These are phyloP conservation scores for Brachyhypopomus occidentalis DNA, from an alignment of 2,113 vertebrate genomes.

Conservation along the genomic window DNA sequence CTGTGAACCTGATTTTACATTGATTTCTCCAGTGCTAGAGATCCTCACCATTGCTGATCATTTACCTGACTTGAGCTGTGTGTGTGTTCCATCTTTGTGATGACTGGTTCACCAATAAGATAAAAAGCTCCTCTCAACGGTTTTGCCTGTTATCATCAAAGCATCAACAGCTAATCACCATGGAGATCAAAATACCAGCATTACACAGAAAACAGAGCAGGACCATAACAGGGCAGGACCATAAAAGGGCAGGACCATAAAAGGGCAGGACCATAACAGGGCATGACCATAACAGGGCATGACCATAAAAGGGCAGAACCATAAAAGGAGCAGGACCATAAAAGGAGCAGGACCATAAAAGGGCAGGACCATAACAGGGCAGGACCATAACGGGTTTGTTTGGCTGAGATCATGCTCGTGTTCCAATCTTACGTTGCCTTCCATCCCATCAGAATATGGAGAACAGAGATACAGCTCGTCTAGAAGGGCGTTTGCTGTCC, in stretches of 20 bases:
- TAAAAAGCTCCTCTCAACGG: conserved; percentile 58
- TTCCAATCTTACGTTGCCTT: conserved; percentile 26
- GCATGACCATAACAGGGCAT: background rate
- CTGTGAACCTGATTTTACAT: background rate
- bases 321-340: too few relatives aligned
- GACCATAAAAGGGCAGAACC: too few relatives aligned
- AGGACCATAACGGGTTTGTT: background rate
- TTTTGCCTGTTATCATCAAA: conserved; percentile 49
- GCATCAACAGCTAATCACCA: background rate
- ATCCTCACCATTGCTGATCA: background rate
- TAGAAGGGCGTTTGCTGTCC: conserved; percentile 67
- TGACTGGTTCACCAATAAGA: conserved; percentile 66
- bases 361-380: background rate
- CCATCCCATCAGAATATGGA: background rate
- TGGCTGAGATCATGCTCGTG: background rate
- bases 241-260: background rate
- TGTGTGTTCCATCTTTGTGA: conserved; percentile 59
- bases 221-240: background rate
- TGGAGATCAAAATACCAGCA: background rate
- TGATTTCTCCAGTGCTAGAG: background rate
- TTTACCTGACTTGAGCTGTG: conserved; percentile 57
- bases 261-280: background rate
- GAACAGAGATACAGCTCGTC: conserved; percentile 60
- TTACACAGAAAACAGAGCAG: background rate
- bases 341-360: background rate